These are phyloP conservation scores for Bos indicus DNA, from an alignment of 2,113 vertebrate genomes.

Conservation along the genomic window DNA sequence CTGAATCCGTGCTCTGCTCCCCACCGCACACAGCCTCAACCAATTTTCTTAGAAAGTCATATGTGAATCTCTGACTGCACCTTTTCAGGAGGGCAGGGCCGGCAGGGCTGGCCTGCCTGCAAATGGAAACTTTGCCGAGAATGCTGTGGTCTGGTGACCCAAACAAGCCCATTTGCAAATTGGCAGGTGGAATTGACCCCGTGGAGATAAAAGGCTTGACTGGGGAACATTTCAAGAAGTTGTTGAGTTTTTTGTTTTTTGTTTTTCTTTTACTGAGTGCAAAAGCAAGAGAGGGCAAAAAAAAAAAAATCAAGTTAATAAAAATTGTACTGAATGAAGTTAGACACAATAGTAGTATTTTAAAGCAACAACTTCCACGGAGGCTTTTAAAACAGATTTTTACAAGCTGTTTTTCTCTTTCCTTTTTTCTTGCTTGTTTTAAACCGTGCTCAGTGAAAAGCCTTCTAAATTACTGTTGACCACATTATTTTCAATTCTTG, in stretches of 20 bases:
- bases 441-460: not conserved
- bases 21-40: not conserved
- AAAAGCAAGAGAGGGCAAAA: not conserved
- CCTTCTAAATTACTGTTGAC: not conserved
- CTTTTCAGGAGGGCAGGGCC: not conserved
- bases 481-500: not conserved
- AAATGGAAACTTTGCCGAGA: not conserved
- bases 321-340: not conserved
- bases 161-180: not conserved
- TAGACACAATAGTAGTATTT: not conserved
- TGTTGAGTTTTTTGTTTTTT: not conserved
- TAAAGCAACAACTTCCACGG: not conserved
- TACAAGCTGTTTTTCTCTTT: not conserved
- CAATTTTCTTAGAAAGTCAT: not conserved
- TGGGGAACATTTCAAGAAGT: not conserved
- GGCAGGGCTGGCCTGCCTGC: not conserved
- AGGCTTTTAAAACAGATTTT: constrained; percentile 7
- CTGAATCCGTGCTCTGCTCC: accelerated
- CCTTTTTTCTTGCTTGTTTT: not conserved
- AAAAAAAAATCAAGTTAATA: not conserved
- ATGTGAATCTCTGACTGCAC: not conserved
- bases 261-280: not conserved
- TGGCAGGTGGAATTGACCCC: constrained; percentile 10
- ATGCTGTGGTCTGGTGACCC: not conserved
- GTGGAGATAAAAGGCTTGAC: not conserved